Conservation (phyloP, 2,113 vertebrate species). For the Leucopsar rothschildi region DNA sequence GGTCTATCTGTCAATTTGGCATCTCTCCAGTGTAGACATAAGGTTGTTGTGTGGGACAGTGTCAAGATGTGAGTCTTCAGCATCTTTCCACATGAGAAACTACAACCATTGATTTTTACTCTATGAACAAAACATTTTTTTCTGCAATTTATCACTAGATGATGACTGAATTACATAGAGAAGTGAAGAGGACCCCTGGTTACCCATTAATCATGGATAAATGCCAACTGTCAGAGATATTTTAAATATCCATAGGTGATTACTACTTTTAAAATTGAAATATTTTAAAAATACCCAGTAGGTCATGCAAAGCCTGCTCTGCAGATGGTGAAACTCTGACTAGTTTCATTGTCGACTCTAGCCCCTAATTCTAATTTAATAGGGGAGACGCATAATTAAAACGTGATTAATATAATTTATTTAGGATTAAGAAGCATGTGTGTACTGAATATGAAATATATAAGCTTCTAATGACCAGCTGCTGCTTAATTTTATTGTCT, state of each 20-base stretch:
- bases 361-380: constrained; percentile 5
- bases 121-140: not conserved
- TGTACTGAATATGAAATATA: not conserved
- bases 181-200: not conserved
- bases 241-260: constrained; percentile 7
- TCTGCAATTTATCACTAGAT: not conserved
- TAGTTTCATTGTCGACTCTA: not conserved
- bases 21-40: not conserved
- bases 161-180: not conserved
- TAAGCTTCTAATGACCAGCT: not conserved
- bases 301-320: not conserved
- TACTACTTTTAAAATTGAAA: not conserved
- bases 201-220: not conserved
- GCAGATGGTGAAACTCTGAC: not conserved
- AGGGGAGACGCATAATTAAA: not conserved
- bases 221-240: not conserved
- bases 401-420: constrained; percentile 31
- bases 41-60: not conserved
- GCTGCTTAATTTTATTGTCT: constrained; percentile 4
- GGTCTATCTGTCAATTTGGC: not conserved
- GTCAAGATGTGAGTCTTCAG: not conserved
- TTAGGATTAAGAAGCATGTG: not conserved
- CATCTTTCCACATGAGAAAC: not conserved
- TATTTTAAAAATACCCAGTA: not conserved
- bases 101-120: not conserved